Evolutionary conservation across 1,140 invertebrate species (phyloP).

Genomic region (Cydia fagiglandana): DNA sequence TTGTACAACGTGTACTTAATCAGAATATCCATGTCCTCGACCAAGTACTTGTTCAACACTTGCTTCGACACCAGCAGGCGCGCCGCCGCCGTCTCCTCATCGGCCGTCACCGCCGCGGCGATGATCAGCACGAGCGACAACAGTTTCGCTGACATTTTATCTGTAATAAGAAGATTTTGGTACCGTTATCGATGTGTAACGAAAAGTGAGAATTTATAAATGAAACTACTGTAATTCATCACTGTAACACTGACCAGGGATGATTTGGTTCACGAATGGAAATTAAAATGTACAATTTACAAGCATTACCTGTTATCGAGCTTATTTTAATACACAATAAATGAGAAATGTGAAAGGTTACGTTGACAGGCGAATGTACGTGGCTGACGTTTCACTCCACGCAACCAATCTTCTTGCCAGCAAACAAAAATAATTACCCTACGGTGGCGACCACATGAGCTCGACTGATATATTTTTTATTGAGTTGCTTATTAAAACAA

Average conservation of each 20-base stretch:
- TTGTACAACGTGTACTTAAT: conserved; percentile 95
- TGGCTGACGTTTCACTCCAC: conserved; percentile 78
- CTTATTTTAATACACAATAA: conserved; percentile 29
- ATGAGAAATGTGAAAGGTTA: conserved; percentile 37
- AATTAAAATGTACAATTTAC: background rate
- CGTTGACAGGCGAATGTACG: conserved; percentile 63
- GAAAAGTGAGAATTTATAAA: conserved; percentile 32
- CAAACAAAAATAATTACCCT: conserved; percentile 33
- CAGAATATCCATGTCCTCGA: conserved; percentile 98
- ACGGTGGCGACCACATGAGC: background rate
- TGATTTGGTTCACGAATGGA: background rate
- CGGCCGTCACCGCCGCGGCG: conserved; percentile 72
- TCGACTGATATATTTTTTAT: background rate
- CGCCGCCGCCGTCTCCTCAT: conserved; percentile 85
- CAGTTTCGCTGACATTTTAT: conserved; percentile 69
- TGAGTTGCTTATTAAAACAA: background rate
- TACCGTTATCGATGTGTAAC: conserved; percentile 32
- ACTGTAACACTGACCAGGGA: background rate
- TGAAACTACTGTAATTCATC: conserved; percentile 3
- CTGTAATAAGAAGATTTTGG: conserved; percentile 55
- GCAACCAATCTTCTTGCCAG: conserved; percentile 64
- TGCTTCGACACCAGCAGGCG: conserved; percentile 91
- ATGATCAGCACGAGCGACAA: conserved; percentile 66
- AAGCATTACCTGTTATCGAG: conserved; percentile 21
- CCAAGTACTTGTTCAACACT: conserved; percentile 98